Conservation (phyloP, 1,140 invertebrate genomes). For the Halictus rubicundus region DNA sequence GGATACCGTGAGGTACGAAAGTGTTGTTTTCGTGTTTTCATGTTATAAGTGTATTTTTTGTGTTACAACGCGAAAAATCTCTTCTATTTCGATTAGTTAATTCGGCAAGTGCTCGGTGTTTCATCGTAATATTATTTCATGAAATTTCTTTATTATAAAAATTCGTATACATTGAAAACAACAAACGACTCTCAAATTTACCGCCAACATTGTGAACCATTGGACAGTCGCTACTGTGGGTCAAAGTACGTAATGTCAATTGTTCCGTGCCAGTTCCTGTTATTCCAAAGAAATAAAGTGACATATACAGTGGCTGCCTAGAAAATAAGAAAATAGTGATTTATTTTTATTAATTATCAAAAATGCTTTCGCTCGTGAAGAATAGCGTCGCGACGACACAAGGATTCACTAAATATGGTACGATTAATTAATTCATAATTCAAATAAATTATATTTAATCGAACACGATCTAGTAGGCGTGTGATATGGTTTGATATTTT, state of each 20-base stretch:
- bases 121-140: too few species aligned
- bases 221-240: not conserved
- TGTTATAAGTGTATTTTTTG: too few species aligned
- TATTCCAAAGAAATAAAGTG: not conserved
- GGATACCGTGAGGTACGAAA: too few species aligned
- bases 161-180: too few species aligned
- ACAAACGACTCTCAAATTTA: too few species aligned
- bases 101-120: too few species aligned
- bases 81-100: too few species aligned
- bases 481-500: not conserved
- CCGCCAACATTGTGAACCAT: too few species aligned
- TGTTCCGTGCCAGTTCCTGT: not conserved
- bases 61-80: too few species aligned
- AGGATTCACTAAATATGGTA: conserved; percentile 52
- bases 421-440: not conserved
- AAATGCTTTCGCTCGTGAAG: conserved; percentile 41
- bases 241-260: not conserved
- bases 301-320: not conserved
- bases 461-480: not conserved
- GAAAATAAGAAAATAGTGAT: not conserved
- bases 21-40: too few species aligned
- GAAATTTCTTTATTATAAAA: too few species aligned
- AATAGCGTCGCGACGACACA: conserved; percentile 19
- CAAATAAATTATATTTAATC: not conserved
- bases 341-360: not conserved